Evolutionary conservation across 2,888 invertebrate genomes (phyloP).

Genomic region (Pristionchus entomophagus): DNA sequence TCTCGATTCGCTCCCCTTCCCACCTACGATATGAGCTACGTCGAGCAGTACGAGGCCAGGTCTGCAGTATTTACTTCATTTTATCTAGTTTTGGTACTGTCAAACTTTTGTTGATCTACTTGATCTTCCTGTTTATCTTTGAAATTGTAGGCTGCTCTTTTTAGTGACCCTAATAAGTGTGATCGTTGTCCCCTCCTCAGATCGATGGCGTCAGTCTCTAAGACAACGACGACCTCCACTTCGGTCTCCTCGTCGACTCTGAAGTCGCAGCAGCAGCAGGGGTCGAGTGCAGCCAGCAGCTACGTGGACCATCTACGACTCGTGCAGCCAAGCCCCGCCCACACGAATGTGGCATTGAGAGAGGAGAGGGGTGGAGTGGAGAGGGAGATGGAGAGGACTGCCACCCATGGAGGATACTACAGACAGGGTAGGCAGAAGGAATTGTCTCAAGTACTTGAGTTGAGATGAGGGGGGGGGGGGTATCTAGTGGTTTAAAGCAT

Average conservation of each 20-base stretch:
- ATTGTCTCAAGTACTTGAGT: too few relatives aligned
- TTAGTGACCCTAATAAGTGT: not conserved
- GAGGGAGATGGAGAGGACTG: not conserved
- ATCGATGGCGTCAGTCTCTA: not conserved
- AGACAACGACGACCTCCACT: not conserved
- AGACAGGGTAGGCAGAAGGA: conserved; percentile 1
- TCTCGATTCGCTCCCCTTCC: conserved; percentile 28
- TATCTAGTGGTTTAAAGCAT: not conserved
- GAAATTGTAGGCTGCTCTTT: too few relatives aligned
- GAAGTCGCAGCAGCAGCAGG: not conserved
- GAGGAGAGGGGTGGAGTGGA: not conserved
- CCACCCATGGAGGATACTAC: not conserved
- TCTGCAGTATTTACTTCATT: not conserved
- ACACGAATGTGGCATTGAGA: not conserved
- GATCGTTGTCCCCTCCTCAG: not conserved
- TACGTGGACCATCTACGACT: conserved; percentile 4
- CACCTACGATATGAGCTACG: conserved; percentile 36
- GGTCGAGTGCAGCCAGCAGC: conserved; percentile 8
- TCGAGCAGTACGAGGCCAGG: conserved; percentile 14
- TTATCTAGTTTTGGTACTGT: too few relatives aligned
- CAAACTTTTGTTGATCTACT: too few relatives aligned
- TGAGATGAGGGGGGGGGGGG: too few relatives aligned
- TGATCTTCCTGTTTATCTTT: too few relatives aligned
- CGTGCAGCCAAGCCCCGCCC: not conserved
- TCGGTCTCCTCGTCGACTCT: not conserved